Evolutionary conservation across 2,888 invertebrate genomes (phyloP).

Genomic region (Pollenia amentaria): DNA sequence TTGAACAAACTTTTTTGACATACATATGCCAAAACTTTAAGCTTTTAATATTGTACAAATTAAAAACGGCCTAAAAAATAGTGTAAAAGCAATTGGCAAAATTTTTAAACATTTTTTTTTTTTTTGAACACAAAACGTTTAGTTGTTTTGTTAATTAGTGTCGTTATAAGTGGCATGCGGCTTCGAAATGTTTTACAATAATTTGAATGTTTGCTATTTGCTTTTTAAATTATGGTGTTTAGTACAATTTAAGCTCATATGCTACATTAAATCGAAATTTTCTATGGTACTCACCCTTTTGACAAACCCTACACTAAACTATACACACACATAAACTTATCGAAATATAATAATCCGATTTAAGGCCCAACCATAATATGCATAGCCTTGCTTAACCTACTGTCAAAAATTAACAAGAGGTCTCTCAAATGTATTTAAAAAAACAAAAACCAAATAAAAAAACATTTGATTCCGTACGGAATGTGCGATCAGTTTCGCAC

Average conservation of each 20-base stretch:
- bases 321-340: not conserved
- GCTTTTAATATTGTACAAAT: too few species aligned
- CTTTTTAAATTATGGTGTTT: conserved; percentile 6
- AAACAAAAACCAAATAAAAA: too few species aligned
- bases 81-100: not conserved
- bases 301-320: not conserved
- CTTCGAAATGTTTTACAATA: not conserved
- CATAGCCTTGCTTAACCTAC: too few species aligned
- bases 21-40: too few species aligned
- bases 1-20: not conserved
- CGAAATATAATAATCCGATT: conserved; percentile 12
- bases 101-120: not conserved
- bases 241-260: conserved; percentile 30
- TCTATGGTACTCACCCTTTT: not conserved
- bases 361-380: too few species aligned
- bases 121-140: not conserved
- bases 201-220: not conserved
- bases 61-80: not conserved
- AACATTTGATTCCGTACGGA: too few species aligned
- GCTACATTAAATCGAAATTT: conserved; percentile 36
- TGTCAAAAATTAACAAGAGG: too few species aligned
- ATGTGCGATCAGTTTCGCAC: too few species aligned
- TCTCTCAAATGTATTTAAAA: too few species aligned
- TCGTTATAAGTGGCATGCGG: not conserved
- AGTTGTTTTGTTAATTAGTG: not conserved